Conservation (phyloP, 2,888 invertebrate genomes). For the Aplocera efformata region DNA sequence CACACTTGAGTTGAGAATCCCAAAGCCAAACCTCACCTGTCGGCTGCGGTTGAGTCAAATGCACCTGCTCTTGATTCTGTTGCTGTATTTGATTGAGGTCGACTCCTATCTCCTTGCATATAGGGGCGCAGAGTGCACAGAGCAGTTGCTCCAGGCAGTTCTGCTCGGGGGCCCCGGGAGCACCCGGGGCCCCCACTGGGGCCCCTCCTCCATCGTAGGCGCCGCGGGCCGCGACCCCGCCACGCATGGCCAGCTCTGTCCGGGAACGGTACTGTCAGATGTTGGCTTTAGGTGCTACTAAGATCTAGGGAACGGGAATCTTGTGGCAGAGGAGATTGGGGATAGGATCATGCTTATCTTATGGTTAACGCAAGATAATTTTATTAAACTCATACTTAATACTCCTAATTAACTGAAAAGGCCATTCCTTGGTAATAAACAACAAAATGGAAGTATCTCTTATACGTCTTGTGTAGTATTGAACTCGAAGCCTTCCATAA, state of each 20-base stretch:
- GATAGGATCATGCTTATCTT: no score
- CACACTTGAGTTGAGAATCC: no score
- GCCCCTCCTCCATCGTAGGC: constrained; percentile 58
- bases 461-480: no score
- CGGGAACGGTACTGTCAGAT: no score
- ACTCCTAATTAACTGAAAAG: no score
- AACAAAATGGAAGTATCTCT: no score
- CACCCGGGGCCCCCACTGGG: constrained; percentile 21
- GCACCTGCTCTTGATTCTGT: constrained; percentile 52
- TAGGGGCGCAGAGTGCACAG: constrained; percentile 70
- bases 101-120: constrained; percentile 74
- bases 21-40: constrained; percentile 45
- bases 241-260: constrained; percentile 66
- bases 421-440: no score
- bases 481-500: no score
- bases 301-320: no score
- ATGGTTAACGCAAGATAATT: no score
- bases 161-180: constrained; percentile 39
- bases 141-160: constrained; percentile 69
- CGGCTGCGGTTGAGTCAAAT: constrained; percentile 61
- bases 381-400: no score
- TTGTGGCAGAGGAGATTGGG: no score
- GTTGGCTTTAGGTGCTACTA: background rate
- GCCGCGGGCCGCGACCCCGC: constrained; percentile 53
- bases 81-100: constrained; percentile 59